phyloP scores from a whole-genome alignment of 1,140 invertebrate species.

The Dermatophagoides farinae region DNA sequence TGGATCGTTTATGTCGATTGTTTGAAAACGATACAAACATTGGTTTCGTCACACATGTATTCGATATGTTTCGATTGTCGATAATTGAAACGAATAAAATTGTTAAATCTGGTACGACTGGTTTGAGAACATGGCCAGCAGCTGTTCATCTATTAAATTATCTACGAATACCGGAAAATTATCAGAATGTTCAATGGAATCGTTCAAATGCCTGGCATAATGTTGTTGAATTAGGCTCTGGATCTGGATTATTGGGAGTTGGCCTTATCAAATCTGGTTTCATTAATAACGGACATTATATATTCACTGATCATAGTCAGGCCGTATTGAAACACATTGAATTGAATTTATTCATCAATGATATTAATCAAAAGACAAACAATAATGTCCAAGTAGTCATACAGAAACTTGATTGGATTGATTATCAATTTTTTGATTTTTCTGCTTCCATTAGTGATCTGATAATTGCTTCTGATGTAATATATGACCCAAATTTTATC shows the following conservation, averaged over 20 bases:
- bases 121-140: not conserved
- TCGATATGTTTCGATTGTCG: not conserved
- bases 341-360: not conserved
- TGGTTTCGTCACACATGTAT: not conserved
- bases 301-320: slow-evolving; percentile 2
- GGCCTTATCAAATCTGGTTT: not conserved
- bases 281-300: not conserved
- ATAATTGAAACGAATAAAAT: slow-evolving; percentile 5
- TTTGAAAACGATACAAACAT: not conserved
- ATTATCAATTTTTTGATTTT: not conserved
- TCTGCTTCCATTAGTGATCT: not conserved
- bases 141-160: not conserved
- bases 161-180: not conserved
- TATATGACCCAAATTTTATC: not conserved
- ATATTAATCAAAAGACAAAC: not conserved
- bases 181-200: not conserved
- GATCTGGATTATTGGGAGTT: not conserved
- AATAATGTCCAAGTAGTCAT: not conserved
- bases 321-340: not conserved
- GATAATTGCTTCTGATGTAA: not conserved
- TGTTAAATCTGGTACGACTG: not conserved
- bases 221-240: not conserved
- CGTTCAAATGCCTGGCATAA: not conserved
- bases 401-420: not conserved
- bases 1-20: not conserved